Conservation (phyloP, 2,888 invertebrate species). For the Coelinius sp. region DNA sequence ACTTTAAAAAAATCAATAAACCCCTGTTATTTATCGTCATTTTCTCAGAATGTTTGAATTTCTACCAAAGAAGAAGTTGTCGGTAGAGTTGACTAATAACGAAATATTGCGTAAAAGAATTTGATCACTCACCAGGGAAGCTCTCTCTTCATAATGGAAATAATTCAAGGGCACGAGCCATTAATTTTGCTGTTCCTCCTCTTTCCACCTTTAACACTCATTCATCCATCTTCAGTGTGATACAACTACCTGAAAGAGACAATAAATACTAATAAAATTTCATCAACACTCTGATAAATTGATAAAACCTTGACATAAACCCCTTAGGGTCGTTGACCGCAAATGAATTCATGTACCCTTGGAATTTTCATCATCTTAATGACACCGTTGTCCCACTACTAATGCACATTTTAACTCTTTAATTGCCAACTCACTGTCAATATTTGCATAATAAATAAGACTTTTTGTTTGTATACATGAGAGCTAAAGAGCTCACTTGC, state of each 20-base stretch:
- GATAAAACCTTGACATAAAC: neutral
- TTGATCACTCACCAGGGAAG: neutral
- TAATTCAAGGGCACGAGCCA: neutral
- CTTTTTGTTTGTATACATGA: neutral
- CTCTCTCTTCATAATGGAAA: neutral
- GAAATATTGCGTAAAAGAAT: neutral
- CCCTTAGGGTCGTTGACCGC: neutral
- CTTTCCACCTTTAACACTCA: neutral
- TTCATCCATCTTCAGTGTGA: neutral
- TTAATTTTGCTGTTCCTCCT: neutral
- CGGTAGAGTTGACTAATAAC: neutral
- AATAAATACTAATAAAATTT: neutral
- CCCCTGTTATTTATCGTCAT: neutral
- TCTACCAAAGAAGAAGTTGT: neutral
- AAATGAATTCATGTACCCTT: neutral
- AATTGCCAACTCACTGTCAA: conserved; percentile 6
- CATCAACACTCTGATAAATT: neutral
- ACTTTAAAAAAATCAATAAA: neutral
- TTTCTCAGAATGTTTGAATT: neutral
- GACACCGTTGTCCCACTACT: neutral
- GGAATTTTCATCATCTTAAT: neutral
- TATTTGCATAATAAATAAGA: neutral
- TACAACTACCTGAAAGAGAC: neutral
- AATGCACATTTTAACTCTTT: conserved; percentile 2
- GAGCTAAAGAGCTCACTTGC: neutral